Evolutionary conservation across 2,797 vertebrate species (phyloP).

Genomic region (Paramormyrops hopkinsi): DNA sequence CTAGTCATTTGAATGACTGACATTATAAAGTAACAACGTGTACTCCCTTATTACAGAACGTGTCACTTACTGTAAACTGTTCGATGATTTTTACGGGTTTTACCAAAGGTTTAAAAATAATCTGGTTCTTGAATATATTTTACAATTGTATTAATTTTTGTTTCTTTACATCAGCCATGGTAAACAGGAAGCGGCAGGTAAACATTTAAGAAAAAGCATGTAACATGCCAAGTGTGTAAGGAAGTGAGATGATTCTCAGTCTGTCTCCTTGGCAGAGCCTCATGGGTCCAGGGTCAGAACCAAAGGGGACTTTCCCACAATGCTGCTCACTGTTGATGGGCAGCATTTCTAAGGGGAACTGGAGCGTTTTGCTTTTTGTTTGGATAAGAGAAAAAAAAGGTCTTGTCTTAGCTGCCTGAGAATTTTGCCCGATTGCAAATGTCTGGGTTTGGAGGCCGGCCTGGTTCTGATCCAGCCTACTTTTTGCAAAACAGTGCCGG

Average conservation of each 20-base stretch:
- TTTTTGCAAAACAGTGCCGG: not conserved
- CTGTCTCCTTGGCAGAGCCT: not conserved
- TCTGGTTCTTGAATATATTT: not conserved
- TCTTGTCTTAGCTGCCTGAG: not conserved
- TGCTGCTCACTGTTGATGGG: not conserved
- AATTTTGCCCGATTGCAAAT: not conserved
- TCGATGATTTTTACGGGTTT: not conserved
- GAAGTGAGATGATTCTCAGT: not conserved
- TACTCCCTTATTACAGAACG: not conserved
- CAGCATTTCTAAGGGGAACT: not conserved
- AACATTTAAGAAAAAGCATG: not conserved
- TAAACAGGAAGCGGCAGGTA: not conserved
- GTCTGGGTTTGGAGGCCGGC: not conserved
- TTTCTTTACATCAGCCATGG: not conserved
- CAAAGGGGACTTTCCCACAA: not conserved
- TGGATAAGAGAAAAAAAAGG: conserved; percentile 4
- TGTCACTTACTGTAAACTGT: not conserved
- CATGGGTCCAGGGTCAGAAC: not conserved
- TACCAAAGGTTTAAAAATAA: not conserved
- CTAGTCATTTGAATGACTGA: not conserved
- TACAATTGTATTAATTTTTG: not conserved
- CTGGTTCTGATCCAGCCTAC: not conserved
- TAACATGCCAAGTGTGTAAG: not conserved
- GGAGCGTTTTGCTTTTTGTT: not conserved
- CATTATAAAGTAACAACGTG: not conserved